Base-by-base conservation (phyloP, 1,140 invertebrate species). In the Leptinotarsa texana region DNA sequence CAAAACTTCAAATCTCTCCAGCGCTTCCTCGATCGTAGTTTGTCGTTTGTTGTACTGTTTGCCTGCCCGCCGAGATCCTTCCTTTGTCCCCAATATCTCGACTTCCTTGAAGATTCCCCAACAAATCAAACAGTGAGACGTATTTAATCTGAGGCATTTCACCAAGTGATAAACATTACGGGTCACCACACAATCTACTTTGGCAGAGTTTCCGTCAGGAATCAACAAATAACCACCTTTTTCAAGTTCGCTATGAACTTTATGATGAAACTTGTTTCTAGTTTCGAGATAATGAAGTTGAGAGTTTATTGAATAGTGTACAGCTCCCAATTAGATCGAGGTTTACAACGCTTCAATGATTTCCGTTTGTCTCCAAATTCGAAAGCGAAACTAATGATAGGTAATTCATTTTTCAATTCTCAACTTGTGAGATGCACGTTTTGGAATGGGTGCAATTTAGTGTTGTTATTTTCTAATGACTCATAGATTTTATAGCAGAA, bases 41-140 rank as follows among this genome's bases (percentile, higher is more conserved):
- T 76, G 74, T 70, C 76, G 77, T 78, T 78, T 76, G 76, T 74
- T 78, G 65, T 57, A 70, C 73, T 78, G 77, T 78, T 74, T 78
- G 77, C 69, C 74, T 51, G 73, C 72, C 71, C 76, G 69, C 69
- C 27, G 33, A 57, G 15, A 68, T 69, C 66, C 66, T 18, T 69
- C 67, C 65, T 72, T 75, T 70, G 76, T 72, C 51, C 22, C 3
- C 48, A 15, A 6, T 18, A 49, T 49, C 22, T 49, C 47, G 69
- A 57, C 69, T 70, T 70, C 69, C 33, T 70, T 57, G 11, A 51
- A 49, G 69, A 70, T 13, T 57, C 22, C 8, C 33, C 33, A 51
- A 70, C 69, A 70, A 70, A 70, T 70, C 69, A 70, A 70, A 57
- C 47, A 70, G 69, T 70, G 11, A 51, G 69, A 57, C 33, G 18